phyloP scores from a whole-genome alignment of 2,888 invertebrate species.

The Rhagium mordax region DNA sequence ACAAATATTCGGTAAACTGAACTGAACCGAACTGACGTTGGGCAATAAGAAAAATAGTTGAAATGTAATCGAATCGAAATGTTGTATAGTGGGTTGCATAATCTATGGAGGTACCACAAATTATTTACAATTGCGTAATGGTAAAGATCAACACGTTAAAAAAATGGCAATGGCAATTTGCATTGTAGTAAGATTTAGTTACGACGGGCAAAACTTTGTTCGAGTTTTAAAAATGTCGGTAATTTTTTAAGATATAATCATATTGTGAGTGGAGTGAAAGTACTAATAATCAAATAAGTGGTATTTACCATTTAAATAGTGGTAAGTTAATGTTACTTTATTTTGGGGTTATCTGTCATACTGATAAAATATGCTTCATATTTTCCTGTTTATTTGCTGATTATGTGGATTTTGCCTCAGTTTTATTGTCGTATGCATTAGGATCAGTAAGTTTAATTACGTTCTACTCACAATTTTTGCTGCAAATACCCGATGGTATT shows the following conservation, averaged over 20 bases:
- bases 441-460: neutral
- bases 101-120: neutral
- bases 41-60: neutral
- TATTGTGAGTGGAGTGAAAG: neutral
- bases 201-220: neutral
- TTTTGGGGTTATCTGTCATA: constrained; percentile 26
- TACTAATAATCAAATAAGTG: neutral
- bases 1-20: too few species aligned
- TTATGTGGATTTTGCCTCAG: neutral
- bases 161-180: constrained; percentile 25
- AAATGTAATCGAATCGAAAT: neutral
- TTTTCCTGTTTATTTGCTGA: constrained; percentile 11
- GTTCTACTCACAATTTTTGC: neutral
- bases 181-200: constrained; percentile 3
- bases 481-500: neutral
- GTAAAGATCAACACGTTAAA: constrained; percentile 3
- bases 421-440: neutral
- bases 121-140: constrained; percentile 13
- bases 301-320: neutral
- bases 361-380: constrained; percentile 17
- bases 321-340: constrained; percentile 7
- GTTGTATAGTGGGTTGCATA: constrained; percentile 12
- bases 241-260: neutral
- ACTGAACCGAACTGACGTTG: too few species aligned
- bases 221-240: constrained; percentile 13